These are phyloP conservation scores for Formicarius rufipectus DNA, from an alignment of 2,113 vertebrate species.

Conservation along the genomic window DNA sequence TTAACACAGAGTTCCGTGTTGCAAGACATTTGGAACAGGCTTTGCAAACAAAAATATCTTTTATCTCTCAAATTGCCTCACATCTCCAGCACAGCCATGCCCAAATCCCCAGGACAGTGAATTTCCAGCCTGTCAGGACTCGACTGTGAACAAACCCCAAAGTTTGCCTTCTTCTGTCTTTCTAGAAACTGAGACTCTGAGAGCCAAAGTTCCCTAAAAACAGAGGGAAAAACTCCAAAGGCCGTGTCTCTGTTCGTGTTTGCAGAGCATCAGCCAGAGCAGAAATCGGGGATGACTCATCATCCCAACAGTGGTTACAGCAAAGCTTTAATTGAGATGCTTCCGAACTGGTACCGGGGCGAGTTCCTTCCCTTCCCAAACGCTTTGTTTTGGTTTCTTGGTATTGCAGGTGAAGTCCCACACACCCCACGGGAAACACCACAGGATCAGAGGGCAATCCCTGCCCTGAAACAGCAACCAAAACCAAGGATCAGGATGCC, in stretches of 20 bases:
- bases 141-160: rapidly evolving
- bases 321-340: background rate
- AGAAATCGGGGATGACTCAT: background rate
- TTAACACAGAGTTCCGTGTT: background rate
- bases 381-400: background rate
- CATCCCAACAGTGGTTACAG: background rate
- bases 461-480: background rate
- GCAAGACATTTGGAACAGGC: background rate
- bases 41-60: conserved; percentile 6
- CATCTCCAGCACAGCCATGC: background rate
- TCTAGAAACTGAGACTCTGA: background rate
- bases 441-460: background rate
- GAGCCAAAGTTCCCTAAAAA: background rate
- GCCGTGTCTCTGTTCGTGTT: background rate
- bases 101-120: background rate
- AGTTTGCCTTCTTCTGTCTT: background rate
- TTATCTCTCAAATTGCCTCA: background rate
- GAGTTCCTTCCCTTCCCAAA: background rate
- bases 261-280: background rate
- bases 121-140: background rate
- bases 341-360: background rate
- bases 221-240: background rate
- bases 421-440: background rate
- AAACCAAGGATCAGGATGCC: too few species aligned
- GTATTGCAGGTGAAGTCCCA: background rate